Evolutionary conservation across 2,888 invertebrate species (phyloP).

Genomic region (Metacarcinus magister): DNA sequence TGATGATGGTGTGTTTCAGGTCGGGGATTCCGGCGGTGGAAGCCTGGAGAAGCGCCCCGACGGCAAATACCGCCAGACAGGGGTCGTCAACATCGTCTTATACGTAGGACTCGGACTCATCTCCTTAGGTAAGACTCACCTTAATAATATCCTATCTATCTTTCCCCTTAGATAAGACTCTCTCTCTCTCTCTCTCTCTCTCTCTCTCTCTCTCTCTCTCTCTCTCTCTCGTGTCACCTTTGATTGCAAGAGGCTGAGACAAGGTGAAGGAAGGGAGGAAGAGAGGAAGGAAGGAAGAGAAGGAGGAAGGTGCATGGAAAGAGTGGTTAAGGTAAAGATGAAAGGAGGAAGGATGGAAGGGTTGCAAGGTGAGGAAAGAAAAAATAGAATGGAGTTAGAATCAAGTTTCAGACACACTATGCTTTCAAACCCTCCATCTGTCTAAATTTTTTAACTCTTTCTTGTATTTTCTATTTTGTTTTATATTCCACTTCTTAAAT

Average conservation of each 20-base stretch:
- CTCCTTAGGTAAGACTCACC: conserved; percentile 88
- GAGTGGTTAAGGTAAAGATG: background rate
- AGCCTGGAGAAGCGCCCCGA: conserved; percentile 63
- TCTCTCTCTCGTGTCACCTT: too few species aligned
- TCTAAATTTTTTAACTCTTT: background rate
- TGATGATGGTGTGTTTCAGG: conserved; percentile 64
- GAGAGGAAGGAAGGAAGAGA: background rate
- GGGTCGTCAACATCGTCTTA: conserved; percentile 91
- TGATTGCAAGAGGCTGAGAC: too few species aligned
- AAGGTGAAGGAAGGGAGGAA: background rate
- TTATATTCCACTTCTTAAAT: background rate
- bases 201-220: background rate
- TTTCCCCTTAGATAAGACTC: background rate
- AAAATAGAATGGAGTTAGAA: background rate
- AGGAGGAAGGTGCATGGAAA: background rate
- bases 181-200: background rate
- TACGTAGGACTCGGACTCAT: conserved; percentile 94
- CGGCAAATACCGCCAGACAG: conserved; percentile 76
- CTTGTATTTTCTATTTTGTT: background rate
- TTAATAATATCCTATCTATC: background rate
- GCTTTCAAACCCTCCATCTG: background rate
- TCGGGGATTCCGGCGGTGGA: conserved; percentile 70
- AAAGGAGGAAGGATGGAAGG: background rate
- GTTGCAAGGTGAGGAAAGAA: background rate
- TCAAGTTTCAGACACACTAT: background rate